Evolutionary conservation across 2,888 invertebrate species (phyloP), one percentile per base, ranked within the genome.

Genomic region (Drosophila villosipedis): DNA sequence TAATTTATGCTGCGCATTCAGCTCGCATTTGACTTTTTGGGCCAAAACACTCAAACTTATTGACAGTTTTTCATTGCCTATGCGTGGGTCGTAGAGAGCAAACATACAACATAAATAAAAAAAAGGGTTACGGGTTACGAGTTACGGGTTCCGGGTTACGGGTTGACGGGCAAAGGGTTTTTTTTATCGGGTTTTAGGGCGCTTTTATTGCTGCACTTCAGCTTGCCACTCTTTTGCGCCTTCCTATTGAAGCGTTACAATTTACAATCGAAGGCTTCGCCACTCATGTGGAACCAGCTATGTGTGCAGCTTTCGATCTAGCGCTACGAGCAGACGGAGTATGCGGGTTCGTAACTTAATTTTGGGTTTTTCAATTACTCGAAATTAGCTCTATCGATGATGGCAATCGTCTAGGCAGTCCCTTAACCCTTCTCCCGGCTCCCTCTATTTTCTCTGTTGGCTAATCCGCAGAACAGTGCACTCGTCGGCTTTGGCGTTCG

Each of bases 191-290:
- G 47, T 33, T 47, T 31, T 53, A 35, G 65, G 67, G 41, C 69
- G 47, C 57, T 59, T 80, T 82, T 84, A 80, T 67, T 72, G 72
- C 75, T 77, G 86, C 80, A 89, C 82, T 86, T 86, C 73, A 80
- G 76, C 86, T 85, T 50, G 41, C 68, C 67, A 67, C 68, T 68
- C 63, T 63, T 68, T 73, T 80, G 70, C 75, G 72, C 81, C 73
- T 58, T 83, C 47, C 82, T 76, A 87, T 69, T 87, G 75, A 89
- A 87, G 86, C 86, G 89, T 87, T 87, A 86, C 86, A 87, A 79
- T 84, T 89, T 89, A 89, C 84, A 89, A 80, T 73, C 77, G 62
- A 59, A 60, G 74, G 72, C 80, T 67, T 53, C 55, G 64, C 37
- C 75, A 81, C 68, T 82, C 80, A 73, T 68, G 73, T 80, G 86